Conservation (phyloP, 2,888 invertebrate species). For the Megamerina dolium region DNA sequence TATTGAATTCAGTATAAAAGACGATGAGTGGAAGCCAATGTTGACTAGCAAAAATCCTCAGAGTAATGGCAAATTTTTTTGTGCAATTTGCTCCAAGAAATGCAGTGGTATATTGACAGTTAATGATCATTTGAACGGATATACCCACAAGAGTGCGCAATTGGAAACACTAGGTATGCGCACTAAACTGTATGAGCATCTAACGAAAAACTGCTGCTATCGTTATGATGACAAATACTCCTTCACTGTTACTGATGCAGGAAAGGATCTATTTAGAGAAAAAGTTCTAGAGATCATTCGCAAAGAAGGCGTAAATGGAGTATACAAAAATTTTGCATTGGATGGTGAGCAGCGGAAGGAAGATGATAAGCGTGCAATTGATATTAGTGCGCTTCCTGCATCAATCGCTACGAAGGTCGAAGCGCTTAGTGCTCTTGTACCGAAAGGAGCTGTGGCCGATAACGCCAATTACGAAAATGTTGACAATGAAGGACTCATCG, state of each 20-base stretch:
- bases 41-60: slow-evolving; percentile 7
- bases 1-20: slow-evolving; percentile 13
- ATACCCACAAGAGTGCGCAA: slow-evolving; percentile 13
- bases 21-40: slow-evolving; percentile 14
- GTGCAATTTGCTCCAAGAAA: slow-evolving; percentile 15
- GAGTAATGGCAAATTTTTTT: slow-evolving; percentile 11
- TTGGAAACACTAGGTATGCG: slow-evolving; percentile 10
- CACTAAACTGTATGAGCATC: slow-evolving; percentile 4
- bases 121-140: slow-evolving; percentile 18
- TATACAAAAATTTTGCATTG: neutral
- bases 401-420: slow-evolving; percentile 3
- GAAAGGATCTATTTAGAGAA: slow-evolving; percentile 1
- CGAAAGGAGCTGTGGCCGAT: neutral
- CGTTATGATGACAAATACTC: slow-evolving; percentile 12
- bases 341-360: neutral
- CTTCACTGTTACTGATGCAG: slow-evolving; percentile 9
- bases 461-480: neutral
- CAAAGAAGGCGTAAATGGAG: neutral
- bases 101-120: slow-evolving; percentile 18
- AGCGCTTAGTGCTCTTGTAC: neutral
- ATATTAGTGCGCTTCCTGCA: neutral
- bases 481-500: slow-evolving; percentile 50
- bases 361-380: neutral
- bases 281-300: neutral
- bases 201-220: slow-evolving; percentile 20